Conservation (phyloP, 2,797 vertebrate genomes). For the Myotis pilosus region DNA sequence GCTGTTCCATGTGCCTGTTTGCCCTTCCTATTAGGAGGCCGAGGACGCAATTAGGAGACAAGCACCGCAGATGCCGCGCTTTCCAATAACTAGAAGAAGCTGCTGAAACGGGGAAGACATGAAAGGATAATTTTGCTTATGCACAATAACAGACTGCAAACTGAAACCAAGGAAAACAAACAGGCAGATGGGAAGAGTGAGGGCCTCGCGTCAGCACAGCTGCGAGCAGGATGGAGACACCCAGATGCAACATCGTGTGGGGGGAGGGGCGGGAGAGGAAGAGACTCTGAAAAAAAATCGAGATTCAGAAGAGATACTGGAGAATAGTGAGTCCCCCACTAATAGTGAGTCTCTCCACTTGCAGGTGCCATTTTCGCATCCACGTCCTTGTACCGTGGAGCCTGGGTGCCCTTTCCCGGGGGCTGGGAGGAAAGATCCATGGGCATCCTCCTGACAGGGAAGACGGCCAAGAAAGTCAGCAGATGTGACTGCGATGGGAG, state of each 20-base stretch:
- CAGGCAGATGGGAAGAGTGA: slow-evolving; percentile 84
- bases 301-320: not conserved
- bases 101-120: slow-evolving; percentile 73
- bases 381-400: not conserved
- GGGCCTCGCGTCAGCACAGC: slow-evolving; percentile 79
- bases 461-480: not conserved
- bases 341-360: not conserved
- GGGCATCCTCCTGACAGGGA: rapidly evolving
- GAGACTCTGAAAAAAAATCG: not conserved
- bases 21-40: slow-evolving; percentile 71
- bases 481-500: not conserved
- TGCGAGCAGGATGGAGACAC: slow-evolving; percentile 82
- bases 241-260: slow-evolving; percentile 79
- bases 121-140: slow-evolving; percentile 87
- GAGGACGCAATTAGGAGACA: slow-evolving; percentile 68
- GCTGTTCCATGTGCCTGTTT: slow-evolving; percentile 38
- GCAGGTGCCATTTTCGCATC: not conserved
- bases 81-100: slow-evolving; percentile 79
- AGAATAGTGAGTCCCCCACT: not conserved
- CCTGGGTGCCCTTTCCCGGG: not conserved
- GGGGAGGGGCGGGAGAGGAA: slow-evolving; percentile 63
- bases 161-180: slow-evolving; percentile 85
- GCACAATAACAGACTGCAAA: slow-evolving; percentile 85
- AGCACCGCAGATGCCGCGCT: slow-evolving; percentile 74
- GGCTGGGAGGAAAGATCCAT: not conserved